Conservation (phyloP, 1,140 invertebrate species). For the Drosophila grimshawi region DNA sequence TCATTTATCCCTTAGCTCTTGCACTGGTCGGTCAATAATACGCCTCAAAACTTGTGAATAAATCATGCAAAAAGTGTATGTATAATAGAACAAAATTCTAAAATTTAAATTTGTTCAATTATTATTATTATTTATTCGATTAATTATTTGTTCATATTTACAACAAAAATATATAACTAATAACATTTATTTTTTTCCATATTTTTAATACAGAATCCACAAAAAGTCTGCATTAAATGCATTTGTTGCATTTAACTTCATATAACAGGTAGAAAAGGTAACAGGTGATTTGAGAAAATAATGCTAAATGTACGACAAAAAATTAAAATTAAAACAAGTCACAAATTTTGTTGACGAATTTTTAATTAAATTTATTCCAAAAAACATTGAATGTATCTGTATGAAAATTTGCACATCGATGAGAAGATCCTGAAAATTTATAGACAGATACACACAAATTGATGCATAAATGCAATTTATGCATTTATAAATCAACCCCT, state of each 20-base stretch:
- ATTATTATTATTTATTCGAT: neutral
- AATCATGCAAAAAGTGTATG: constrained; percentile 1
- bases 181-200: too few species aligned
- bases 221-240: too few species aligned
- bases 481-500: neutral
- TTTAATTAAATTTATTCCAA: too few species aligned
- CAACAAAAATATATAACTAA: too few species aligned
- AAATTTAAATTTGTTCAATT: neutral
- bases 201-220: too few species aligned
- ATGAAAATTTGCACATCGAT: constrained; percentile 4
- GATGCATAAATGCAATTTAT: too few species aligned
- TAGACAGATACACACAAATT: neutral
- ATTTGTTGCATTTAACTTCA: too few species aligned
- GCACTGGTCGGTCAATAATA: neutral
- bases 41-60: neutral
- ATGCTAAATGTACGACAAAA: too few species aligned
- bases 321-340: too few species aligned
- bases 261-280: too few species aligned
- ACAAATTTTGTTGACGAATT: too few species aligned
- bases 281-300: too few species aligned
- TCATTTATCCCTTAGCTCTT: constrained; percentile 13
- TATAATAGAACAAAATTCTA: neutral
- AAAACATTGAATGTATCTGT: neutral
- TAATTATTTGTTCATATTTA: neutral
- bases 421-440: neutral